Conservation (phyloP, 2,113 vertebrate species). For the Platichthys stellatus region DNA sequence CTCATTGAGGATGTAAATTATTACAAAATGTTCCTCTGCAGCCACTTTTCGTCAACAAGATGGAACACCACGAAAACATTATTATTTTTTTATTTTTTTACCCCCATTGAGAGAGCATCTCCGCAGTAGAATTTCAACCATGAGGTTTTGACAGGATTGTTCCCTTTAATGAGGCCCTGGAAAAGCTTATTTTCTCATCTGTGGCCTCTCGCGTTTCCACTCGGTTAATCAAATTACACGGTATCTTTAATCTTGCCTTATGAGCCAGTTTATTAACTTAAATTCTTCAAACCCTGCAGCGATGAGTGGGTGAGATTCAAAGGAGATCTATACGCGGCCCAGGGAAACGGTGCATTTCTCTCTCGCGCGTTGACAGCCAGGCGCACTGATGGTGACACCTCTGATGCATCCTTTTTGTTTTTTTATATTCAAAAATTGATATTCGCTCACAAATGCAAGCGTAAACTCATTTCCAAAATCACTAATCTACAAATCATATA, state of each 20-base stretch:
- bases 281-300: slow-evolving; percentile 74
- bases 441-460: slow-evolving; percentile 57
- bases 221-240: slow-evolving; percentile 80
- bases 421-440: slow-evolving; percentile 40
- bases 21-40: slow-evolving; percentile 55
- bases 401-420: slow-evolving; percentile 54
- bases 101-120: slow-evolving; percentile 37
- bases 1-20: slow-evolving; percentile 62
- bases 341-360: slow-evolving; percentile 43
- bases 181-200: slow-evolving; percentile 83
- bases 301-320: slow-evolving; percentile 74
- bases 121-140: slow-evolving; percentile 67
- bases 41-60: slow-evolving; percentile 51
- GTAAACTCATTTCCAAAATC: slow-evolving; percentile 59
- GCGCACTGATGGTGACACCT: slow-evolving; percentile 62
- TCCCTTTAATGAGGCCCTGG: slow-evolving; percentile 80
- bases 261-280: slow-evolving; percentile 79
- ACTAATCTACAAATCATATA: slow-evolving; percentile 56
- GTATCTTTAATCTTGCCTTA: slow-evolving; percentile 81
- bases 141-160: slow-evolving; percentile 76
- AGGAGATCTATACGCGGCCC: slow-evolving; percentile 51
- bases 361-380: slow-evolving; percentile 50
- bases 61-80: slow-evolving; percentile 41
- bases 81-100: slow-evolving; percentile 14
- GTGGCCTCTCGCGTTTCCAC: slow-evolving; percentile 72